Percentiles rank a stretch among this genome's conserved stretches.
Conservation (phyloP, 2,888 invertebrate genomes). For the Melanophora roralis region DNA sequence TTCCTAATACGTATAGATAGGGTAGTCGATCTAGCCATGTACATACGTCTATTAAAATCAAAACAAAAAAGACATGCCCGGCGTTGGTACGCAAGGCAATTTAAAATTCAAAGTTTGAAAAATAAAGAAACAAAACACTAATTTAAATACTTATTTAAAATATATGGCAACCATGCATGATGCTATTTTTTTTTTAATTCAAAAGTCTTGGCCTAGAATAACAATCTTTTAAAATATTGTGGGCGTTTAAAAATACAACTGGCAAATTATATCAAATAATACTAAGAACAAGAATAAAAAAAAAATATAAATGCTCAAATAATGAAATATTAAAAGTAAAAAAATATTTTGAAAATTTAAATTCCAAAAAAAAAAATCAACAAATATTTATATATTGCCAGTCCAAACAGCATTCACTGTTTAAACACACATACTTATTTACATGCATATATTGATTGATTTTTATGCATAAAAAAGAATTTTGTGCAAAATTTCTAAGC, state of each 20-base stretch:
- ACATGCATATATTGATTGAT: background rate
- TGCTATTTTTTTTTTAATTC: constrained; percentile 14
- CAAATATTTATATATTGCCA: too few species aligned
- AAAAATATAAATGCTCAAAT: background rate
- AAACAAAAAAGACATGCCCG: constrained; percentile 21
- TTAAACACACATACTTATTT: background rate
- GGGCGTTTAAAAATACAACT: constrained; percentile 57
- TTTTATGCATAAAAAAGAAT: background rate
- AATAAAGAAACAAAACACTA: background rate
- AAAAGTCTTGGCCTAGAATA: constrained; percentile 60
- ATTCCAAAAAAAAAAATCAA: background rate
- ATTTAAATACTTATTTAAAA: background rate
- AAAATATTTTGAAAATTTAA: background rate
- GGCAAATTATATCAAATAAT: constrained; percentile 53
- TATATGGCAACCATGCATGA: constrained; percentile 45
- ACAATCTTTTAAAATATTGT: constrained; percentile 50
- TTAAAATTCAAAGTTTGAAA: too few species aligned
- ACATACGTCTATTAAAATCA: too few species aligned
- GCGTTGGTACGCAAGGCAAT: too few species aligned
- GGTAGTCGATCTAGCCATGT: too few species aligned
- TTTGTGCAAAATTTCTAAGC: constrained; percentile 10
- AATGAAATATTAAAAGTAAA: background rate
- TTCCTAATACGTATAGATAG: too few species aligned
- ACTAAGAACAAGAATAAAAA: constrained; percentile 29
- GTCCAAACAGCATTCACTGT: constrained; percentile 14